Conservation (phyloP, 30 jellyfish, hydroid and myxozoan species). For the Hydra vulgaris region DNA sequence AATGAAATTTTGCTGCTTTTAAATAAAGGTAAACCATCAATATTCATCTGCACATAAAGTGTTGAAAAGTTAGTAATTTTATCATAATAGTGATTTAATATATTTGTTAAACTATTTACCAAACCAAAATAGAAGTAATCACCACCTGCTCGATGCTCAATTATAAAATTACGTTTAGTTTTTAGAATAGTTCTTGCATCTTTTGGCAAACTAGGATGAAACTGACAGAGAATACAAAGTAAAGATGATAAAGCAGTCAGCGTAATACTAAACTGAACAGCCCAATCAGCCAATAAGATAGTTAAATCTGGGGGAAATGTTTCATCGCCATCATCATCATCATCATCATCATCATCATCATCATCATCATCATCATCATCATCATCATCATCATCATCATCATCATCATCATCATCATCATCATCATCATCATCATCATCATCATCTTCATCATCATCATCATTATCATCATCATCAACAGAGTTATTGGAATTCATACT, state of each 20-base stretch:
- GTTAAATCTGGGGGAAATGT: not conserved
- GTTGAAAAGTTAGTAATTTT: not conserved
- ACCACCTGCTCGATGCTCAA: not conserved
- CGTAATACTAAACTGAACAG: not conserved
- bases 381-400: not conserved
- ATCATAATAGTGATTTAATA: not conserved
- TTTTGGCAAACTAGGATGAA: not conserved
- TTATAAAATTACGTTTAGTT: not conserved
- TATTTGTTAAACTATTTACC: not conserved
- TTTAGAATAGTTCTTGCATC: not conserved
- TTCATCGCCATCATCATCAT: not conserved
- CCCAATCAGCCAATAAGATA: not conserved
- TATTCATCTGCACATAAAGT: not conserved
- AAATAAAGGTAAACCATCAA: not conserved
- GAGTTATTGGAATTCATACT: not conserved
- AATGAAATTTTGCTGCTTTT: not conserved
- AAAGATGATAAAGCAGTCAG: not conserved
- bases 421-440: not conserved
- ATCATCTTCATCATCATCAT: not conserved
- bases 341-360: not conserved
- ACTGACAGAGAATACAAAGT: not conserved
- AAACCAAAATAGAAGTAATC: not conserved
- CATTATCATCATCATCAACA: not conserved
- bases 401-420: not conserved
- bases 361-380: not conserved